phyloP scores from a whole-genome alignment of 2,888 invertebrate species.

The Xestobium rufovillosum region DNA sequence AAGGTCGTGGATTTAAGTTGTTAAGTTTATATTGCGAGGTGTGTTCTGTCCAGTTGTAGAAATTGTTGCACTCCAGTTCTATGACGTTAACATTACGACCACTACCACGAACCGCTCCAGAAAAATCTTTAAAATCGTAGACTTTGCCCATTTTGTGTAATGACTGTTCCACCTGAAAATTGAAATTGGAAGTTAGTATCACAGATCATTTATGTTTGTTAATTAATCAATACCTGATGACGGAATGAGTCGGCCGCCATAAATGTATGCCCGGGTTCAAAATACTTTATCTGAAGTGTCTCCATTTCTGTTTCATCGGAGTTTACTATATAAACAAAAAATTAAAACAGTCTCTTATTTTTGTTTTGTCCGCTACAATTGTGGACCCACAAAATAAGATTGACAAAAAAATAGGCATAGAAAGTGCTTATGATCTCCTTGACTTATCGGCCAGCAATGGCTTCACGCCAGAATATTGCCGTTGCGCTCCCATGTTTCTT shows the following conservation, averaged over 20 bases:
- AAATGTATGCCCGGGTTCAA: slow-evolving; percentile 1
- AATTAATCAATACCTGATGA: too few relatives aligned
- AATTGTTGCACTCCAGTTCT: background rate
- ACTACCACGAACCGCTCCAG: background rate
- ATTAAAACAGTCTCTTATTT: background rate
- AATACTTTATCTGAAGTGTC: slow-evolving; percentile 2
- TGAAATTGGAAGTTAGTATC: background rate
- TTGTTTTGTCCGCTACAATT: slow-evolving; percentile 1
- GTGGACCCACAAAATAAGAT: slow-evolving; percentile 1
- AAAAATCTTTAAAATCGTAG: slow-evolving; percentile 2
- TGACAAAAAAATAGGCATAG: slow-evolving; percentile 7
- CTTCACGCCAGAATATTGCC: slow-evolving; percentile 10
- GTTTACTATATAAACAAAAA: slow-evolving; percentile 2
- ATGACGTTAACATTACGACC: slow-evolving; percentile 1
- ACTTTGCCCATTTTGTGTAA: slow-evolving; percentile 2
- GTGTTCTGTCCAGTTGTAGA: slow-evolving; percentile 1
- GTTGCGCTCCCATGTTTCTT: slow-evolving; percentile 4
- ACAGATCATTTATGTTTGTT: background rate
- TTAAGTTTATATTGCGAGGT: slow-evolving; percentile 1
- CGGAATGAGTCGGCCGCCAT: slow-evolving; percentile 1
- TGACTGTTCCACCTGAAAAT: slow-evolving; percentile 1
- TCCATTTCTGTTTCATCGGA: background rate
- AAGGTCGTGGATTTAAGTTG: background rate
- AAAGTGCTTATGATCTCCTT: slow-evolving; percentile 5
- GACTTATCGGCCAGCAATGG: slow-evolving; percentile 1